Evolutionary conservation across 2,888 invertebrate species (phyloP), one percentile per base, ranked within the genome.

Genomic region (Drosophila barbarae): DNA sequence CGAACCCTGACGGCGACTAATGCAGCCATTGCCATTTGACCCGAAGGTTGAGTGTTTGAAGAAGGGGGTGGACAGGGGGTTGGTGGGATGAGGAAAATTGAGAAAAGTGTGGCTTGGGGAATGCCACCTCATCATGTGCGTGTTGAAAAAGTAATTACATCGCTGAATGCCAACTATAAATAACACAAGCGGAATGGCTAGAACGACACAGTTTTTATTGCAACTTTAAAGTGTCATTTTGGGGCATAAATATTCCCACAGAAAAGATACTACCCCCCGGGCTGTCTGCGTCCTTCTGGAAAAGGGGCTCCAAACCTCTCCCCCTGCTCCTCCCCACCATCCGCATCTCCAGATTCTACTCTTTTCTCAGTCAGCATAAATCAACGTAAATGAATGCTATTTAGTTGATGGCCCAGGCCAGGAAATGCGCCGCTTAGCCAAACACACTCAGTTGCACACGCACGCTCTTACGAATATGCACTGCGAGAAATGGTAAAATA

Each of bases 341-440:
- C 52, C 34, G 21, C 30, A 18, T 7, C 39, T 41, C 13, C 13
- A 13, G 30, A 42, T 26, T 55, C 41, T 32, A 39, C 55, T 65
- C 42, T 58, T 52, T 51, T 42, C 47, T 52, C 47, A 50, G 71
- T 60, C 71, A 66, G 78, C 74, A 86, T 85, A 85, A 87, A 85
- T 85, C 85, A 85, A 79, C 72, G 86, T 76, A 85, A 87, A 87
- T 85, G 86, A 85, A 87, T 84, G 84, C 86, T 78, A 82, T 84
- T 84, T 84, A 85, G 86, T 74, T 78, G 77, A 77, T 76, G 79
- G 77, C 76, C 51, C 64, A 68, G 66, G 69, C 76, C 79, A 78
- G 84, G 85, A 81, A 81, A 85, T 80, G 84, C 76, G 76, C 85
- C 78, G 81, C 82, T 84, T 73, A 78, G 79, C 70, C 82, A 76